Conservation (phyloP, 2,113 vertebrate genomes). For the Stercorarius parasiticus region DNA sequence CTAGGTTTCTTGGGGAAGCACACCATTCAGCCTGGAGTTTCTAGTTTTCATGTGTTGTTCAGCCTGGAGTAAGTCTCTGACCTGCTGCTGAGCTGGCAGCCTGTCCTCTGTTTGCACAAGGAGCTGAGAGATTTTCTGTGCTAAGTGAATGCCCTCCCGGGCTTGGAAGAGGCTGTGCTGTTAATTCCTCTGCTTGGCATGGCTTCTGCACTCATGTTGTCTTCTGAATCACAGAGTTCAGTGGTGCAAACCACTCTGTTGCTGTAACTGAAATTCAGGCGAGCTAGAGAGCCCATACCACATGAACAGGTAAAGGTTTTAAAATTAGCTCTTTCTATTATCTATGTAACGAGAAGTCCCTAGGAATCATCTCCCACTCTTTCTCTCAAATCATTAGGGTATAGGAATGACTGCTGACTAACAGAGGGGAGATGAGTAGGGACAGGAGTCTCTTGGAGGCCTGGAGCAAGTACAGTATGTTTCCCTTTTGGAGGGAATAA, state of each 20-base stretch:
- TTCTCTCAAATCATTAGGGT: neutral
- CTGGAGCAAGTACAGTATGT: neutral
- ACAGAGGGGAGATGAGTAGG: neutral
- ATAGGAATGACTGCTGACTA: neutral
- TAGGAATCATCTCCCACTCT: accelerated
- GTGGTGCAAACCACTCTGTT: neutral
- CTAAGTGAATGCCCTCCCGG: neutral
- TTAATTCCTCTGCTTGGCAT: neutral
- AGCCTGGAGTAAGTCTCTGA: neutral
- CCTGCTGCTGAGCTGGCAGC: neutral
- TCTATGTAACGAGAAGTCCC: neutral
- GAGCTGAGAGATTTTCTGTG: neutral
- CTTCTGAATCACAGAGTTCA: neutral
- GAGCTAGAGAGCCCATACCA: neutral
- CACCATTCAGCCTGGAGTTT: neutral
- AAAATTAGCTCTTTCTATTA: neutral
- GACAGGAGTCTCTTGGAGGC: neutral
- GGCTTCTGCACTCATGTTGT: neutral
- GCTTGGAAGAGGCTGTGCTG: neutral
- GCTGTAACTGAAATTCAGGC: neutral
- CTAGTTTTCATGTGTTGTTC: neutral
- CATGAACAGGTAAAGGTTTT: neutral
- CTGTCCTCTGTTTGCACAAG: neutral
- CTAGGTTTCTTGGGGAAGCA: neutral
- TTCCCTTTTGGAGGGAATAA: neutral